These are phyloP conservation scores for Thereva unica DNA, from an alignment of 2,888 invertebrate species.

Conservation along the genomic window DNA sequence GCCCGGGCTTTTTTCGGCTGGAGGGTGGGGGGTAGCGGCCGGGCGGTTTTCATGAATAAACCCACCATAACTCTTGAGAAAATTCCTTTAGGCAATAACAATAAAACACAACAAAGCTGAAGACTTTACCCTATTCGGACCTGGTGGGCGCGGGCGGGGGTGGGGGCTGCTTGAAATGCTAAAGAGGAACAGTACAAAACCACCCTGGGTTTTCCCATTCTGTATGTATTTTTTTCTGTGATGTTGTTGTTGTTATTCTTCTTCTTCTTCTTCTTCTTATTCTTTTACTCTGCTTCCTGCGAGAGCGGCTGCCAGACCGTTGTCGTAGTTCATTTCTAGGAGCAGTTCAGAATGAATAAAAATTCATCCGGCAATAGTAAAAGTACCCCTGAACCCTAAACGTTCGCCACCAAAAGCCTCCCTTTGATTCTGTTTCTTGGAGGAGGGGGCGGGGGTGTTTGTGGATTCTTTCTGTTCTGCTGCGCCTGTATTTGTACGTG, in stretches of 20 bases:
- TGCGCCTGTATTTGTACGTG: constrained; percentile 23
- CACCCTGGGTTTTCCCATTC: constrained; percentile 9
- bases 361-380: constrained; percentile 22
- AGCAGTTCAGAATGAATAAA: constrained; percentile 28
- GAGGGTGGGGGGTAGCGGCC: neutral
- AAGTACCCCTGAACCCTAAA: too few species aligned
- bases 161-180: constrained; percentile 1
- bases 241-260: neutral
- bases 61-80: constrained; percentile 39
- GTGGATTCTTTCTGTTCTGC: neutral
- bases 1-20: neutral
- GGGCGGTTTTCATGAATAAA: constrained; percentile 36
- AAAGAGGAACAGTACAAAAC: constrained; percentile 25
- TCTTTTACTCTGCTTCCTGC: constrained; percentile 2
- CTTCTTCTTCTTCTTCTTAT: neutral
- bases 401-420: too few species aligned
- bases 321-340: constrained; percentile 7
- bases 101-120: constrained; percentile 38
- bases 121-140: constrained; percentile 33
- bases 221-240: neutral
- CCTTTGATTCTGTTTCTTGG: too few species aligned
- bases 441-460: too few species aligned
- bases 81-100: constrained; percentile 40
- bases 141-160: neutral
- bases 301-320: neutral